phyloP scores from a whole-genome alignment of 2,888 invertebrate genomes.

The Priocnemis perturbator region DNA sequence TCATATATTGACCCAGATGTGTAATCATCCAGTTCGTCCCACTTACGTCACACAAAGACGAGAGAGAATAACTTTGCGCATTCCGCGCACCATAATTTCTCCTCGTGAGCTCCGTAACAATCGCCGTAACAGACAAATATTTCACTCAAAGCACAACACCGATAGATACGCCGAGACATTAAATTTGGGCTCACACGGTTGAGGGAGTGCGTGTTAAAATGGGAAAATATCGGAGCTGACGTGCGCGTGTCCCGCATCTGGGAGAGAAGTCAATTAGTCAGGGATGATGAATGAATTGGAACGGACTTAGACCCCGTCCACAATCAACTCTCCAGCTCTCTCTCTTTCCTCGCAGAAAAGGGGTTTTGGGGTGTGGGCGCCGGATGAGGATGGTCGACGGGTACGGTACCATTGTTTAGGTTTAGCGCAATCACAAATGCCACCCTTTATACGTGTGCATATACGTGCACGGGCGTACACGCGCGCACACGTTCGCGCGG shows the following conservation, averaged over 20 bases:
- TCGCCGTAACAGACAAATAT: too few species aligned
- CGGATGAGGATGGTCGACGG: slow-evolving; percentile 56
- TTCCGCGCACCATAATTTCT: too few species aligned
- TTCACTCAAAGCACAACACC: too few species aligned
- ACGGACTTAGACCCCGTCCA: neutral
- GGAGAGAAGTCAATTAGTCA: slow-evolving; percentile 7
- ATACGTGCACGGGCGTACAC: slow-evolving; percentile 25
- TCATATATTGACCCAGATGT: too few species aligned
- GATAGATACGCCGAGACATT: too few species aligned
- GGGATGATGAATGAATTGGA: slow-evolving; percentile 4
- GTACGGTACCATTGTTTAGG: slow-evolving; percentile 60
- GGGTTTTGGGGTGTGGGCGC: slow-evolving; percentile 14
- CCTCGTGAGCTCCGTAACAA: too few species aligned
- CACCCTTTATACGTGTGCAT: slow-evolving; percentile 41
- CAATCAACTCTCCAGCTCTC: neutral
- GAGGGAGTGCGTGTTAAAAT: too few species aligned
- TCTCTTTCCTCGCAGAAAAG: neutral
- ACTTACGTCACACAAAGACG: too few species aligned
- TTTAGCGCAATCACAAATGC: slow-evolving; percentile 66
- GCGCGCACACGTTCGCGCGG: neutral
- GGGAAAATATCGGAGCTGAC: too few species aligned
- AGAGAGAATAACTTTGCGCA: too few species aligned
- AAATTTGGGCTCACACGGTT: too few species aligned
- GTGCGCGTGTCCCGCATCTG: neutral
- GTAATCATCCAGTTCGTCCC: too few species aligned